These are phyloP conservation scores for Cyprinella venusta DNA, from an alignment of 2,797 vertebrate species.

Conservation along the genomic window DNA sequence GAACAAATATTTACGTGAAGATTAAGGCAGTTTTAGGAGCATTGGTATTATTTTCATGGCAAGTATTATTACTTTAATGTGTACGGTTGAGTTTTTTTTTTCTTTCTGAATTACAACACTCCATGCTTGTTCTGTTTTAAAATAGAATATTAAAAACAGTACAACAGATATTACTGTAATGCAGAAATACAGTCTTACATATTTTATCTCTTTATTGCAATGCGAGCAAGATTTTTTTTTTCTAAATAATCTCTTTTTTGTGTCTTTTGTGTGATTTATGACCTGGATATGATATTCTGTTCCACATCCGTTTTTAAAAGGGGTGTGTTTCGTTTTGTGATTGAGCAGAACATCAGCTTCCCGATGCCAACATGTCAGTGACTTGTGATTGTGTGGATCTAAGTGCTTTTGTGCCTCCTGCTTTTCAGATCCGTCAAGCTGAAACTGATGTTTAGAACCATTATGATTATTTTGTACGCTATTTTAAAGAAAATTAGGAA, in stretches of 20 bases:
- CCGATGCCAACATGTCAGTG: background rate
- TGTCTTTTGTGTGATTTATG: background rate
- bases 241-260: background rate
- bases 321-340: background rate
- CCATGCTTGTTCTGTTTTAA: conserved; percentile 15
- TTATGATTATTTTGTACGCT: background rate
- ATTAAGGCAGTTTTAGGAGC: background rate
- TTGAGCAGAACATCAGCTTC: background rate
- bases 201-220: background rate
- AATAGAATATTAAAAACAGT: background rate
- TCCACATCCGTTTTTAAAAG: background rate
- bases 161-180: background rate
- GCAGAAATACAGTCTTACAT: background rate
- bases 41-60: background rate
- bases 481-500: too few species aligned
- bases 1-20: background rate
- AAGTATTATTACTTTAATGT: background rate
- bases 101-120: background rate
- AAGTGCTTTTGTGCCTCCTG: background rate
- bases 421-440: background rate
- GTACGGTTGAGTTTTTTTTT: background rate
- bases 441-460: background rate
- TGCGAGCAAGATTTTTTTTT: background rate
- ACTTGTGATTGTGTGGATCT: background rate
- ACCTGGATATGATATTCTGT: background rate